These are phyloP conservation scores for Itoplectis maculator DNA, from an alignment of 2,888 invertebrate species.

Conservation along the genomic window DNA sequence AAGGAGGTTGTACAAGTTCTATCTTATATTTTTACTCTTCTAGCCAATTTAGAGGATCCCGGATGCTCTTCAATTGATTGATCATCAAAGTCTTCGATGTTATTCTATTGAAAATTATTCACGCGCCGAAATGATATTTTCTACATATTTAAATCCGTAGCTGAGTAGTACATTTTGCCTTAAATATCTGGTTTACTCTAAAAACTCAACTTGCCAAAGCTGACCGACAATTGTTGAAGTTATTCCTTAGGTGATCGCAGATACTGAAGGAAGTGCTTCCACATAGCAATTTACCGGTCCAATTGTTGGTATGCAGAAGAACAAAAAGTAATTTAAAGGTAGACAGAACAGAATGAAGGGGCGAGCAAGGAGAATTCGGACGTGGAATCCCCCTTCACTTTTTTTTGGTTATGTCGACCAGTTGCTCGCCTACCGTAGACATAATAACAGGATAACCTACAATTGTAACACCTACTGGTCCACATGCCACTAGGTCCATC, in stretches of 20 bases:
- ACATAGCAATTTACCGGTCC: slow-evolving; percentile 48
- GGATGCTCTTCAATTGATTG: too few species aligned
- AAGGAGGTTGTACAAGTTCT: too few species aligned
- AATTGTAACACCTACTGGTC: neutral
- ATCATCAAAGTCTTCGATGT: neutral
- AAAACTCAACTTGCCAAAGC: neutral
- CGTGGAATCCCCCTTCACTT: slow-evolving; percentile 16
- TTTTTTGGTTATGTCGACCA: neutral
- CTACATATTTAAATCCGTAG: neutral
- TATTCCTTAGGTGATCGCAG: slow-evolving; percentile 20
- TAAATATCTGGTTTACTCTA: neutral
- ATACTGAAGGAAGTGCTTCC: slow-evolving; percentile 4
- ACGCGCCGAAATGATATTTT: neutral
- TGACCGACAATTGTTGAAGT: neutral
- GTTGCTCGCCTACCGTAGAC: neutral
- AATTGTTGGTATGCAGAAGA: slow-evolving; percentile 24
- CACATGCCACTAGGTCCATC: slow-evolving; percentile 13
- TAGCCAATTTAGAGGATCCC: too few species aligned
- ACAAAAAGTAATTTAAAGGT: slow-evolving; percentile 27
- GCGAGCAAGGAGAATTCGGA: neutral
- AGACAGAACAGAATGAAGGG: slow-evolving; percentile 35
- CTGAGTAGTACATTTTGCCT: neutral
- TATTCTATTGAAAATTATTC: neutral
- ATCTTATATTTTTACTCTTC: too few species aligned
- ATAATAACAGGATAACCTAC: neutral